Evolutionary conservation across 1,140 invertebrate genomes (phyloP), one percentile per base, ranked within the genome.

Genomic region (Drosophila cardini): DNA sequence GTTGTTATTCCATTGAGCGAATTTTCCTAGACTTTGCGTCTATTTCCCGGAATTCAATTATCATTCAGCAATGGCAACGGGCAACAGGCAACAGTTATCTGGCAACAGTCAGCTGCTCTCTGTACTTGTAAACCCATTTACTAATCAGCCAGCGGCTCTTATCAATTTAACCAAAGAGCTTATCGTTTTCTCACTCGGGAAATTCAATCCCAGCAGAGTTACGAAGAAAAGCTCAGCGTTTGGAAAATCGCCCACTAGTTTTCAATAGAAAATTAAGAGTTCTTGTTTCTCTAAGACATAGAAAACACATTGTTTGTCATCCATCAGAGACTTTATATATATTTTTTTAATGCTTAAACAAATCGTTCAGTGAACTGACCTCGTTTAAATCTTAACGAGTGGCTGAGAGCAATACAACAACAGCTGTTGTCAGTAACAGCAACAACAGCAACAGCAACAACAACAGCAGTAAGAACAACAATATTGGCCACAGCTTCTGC

Each of bases 141-240:
- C 48, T 43, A 63, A 63, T 53, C 40, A 53, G 61, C 48, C 61
- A n/a, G 48, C 21, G 15, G 48, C 50, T 16, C 36, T 55, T 65
- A 43, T 53, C 62, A 64, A 45, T 43, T 16, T 15, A 13, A 32
- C 13, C 4, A n/a, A 26, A 15, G 18, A 52, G 36, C 38, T 45
- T 15, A 43, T 43, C 56, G 11, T 13, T 57, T 57, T 9, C 42
- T n/a, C 5, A 57, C 55, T 34, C n/a, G 21, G 15, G 21, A 7
- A 5, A 26, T 15, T 4, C 34, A 50, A 5, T 30, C 36, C 46
- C 36, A 53, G 48, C 48, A 42, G 26, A 42, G 32, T 64, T 64
- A 53, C 32, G 61, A n/a, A 26, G 21, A 13, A 32, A 50, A 55
- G 32, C 40, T 65, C 34, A 16, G 8, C 21, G 21, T 4, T 4